Percentiles rank a stretch among this genome's conserved stretches.
These are phyloP conservation scores for Eulimnadia texana DNA, from an alignment of 1,140 invertebrate species.

Conservation along the genomic window DNA sequence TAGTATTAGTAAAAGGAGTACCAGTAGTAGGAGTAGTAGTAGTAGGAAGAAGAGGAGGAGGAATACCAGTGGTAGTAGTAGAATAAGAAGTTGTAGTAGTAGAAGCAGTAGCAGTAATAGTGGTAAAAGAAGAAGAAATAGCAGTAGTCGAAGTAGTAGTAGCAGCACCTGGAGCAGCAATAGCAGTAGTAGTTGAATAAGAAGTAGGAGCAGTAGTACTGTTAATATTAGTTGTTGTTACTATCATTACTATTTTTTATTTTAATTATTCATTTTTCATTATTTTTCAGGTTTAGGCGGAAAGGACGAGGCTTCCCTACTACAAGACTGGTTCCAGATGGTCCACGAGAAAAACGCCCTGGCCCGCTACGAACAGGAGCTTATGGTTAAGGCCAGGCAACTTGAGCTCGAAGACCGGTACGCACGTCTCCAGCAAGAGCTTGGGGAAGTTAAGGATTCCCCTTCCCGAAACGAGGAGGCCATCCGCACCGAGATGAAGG, in stretches of 20 bases:
- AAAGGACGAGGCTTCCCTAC: slow-evolving; percentile 46
- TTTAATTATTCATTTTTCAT: neutral
- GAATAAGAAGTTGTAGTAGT: too few species aligned
- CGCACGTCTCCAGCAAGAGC: slow-evolving; percentile 56
- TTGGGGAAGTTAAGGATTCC: slow-evolving; percentile 24
- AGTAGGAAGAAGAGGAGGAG: too few species aligned
- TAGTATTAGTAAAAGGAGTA: too few species aligned
- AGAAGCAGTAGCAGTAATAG: too few species aligned
- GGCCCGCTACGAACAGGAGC: slow-evolving; percentile 62
- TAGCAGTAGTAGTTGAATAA: too few species aligned
- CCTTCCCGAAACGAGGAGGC: slow-evolving; percentile 44
- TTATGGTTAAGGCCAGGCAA: slow-evolving; percentile 62
- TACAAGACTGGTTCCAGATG: slow-evolving; percentile 70
- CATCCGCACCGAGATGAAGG: slow-evolving; percentile 65
- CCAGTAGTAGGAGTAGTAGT: too few species aligned
- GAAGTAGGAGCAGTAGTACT: too few species aligned
- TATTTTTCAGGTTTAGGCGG: neutral
- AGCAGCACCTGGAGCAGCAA: too few species aligned
- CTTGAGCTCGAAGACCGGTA: slow-evolving; percentile 71
- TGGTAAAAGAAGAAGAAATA: too few species aligned
- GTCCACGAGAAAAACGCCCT: slow-evolving; percentile 65
- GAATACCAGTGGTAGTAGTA: too few species aligned
- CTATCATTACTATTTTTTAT: neutral
- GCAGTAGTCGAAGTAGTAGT: too few species aligned
- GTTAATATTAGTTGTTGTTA: too few species aligned